Evolutionary conservation across 2,113 vertebrate species (phyloP).

Genomic region (Centropus unirufus): DNA sequence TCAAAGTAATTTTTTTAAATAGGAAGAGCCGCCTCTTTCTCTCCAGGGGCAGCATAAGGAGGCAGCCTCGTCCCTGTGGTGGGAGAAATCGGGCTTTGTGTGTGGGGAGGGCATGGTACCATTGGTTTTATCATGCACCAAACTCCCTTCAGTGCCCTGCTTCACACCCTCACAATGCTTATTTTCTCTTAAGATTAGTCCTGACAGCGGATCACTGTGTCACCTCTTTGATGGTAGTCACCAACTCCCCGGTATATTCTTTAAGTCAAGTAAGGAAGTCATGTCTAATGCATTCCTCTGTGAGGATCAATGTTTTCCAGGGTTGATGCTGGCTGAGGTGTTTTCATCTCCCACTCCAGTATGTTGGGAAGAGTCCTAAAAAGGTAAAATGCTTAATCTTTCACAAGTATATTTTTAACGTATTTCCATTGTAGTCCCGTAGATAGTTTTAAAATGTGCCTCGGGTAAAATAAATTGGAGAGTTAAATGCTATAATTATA

Average conservation of each 20-base stretch:
- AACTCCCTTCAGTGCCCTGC: background rate
- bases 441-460: background rate
- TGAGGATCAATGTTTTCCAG: background rate
- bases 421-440: accelerated
- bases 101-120: accelerated
- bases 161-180: background rate
- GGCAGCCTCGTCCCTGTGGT: background rate
- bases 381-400: background rate
- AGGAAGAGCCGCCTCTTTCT: background rate
- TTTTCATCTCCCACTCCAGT: background rate
- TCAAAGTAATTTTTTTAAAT: background rate
- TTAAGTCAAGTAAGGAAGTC: background rate
- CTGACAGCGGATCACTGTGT: background rate
- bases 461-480: background rate
- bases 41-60: accelerated
- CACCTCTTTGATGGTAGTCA: background rate
- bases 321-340: background rate
- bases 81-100: accelerated
- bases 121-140: accelerated
- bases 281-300: accelerated
- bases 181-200: background rate
- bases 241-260: background rate
- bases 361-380: background rate
- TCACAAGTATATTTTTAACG: background rate
- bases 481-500: background rate